A percentile compares a stretch with the other conserved stretches of the same genome.
Evolutionary conservation across 2,113 vertebrate species (phyloP).

Genomic region (Theristicus caerulescens): DNA sequence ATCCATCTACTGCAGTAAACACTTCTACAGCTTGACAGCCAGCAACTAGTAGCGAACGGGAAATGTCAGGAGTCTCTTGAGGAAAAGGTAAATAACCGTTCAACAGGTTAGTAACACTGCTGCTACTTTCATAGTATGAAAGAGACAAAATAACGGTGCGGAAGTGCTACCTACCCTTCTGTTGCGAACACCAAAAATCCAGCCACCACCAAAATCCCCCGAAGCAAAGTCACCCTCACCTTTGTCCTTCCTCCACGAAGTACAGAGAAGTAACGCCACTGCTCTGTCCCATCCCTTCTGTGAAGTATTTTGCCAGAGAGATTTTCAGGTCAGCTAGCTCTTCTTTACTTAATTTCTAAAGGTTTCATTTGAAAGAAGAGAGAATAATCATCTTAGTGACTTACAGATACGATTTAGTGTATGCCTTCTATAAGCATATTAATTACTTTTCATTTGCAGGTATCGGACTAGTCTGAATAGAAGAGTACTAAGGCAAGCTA

Average conservation of each 20-base stretch:
- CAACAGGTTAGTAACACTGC: background rate
- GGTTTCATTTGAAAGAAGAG: background rate
- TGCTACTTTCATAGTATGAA: background rate
- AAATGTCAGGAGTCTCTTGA: background rate
- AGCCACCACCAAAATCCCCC: background rate
- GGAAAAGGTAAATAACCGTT: background rate
- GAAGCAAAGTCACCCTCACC: constrained; percentile 71
- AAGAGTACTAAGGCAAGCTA: background rate
- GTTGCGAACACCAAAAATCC: background rate
- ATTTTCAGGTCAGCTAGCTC: constrained; percentile 79
- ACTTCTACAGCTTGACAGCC: background rate
- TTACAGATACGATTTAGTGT: background rate
- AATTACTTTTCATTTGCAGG: background rate
- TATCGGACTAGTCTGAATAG: background rate
- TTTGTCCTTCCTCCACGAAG: constrained; percentile 92
- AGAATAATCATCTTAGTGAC: background rate
- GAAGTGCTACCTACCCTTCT: background rate
- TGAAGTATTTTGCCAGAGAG: constrained; percentile 84
- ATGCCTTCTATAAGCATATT: background rate
- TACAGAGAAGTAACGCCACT: constrained; percentile 89
- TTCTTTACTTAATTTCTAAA: constrained; percentile 84
- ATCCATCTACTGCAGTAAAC: background rate
- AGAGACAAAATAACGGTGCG: background rate
- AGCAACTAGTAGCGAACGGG: background rate
- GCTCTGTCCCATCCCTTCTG: constrained; percentile 81